Percentiles rank a stretch among this genome's conserved stretches.
phyloP scores from a whole-genome alignment of 2,797 vertebrate genomes.

The Myotis myotis region DNA sequence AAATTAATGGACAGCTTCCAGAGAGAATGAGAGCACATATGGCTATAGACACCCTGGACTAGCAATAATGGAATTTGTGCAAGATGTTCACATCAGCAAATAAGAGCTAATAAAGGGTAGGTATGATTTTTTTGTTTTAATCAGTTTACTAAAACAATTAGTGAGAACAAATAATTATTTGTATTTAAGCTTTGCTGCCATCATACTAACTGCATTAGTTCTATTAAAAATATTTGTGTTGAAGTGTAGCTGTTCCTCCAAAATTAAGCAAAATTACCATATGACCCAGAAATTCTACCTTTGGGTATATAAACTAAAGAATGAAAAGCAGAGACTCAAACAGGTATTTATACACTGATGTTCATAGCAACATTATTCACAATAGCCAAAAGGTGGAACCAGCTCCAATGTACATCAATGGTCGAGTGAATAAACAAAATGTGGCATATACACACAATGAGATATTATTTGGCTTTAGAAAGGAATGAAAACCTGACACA shows the following conservation, averaged over 20 bases:
- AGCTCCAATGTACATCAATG: background rate
- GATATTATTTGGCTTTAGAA: background rate
- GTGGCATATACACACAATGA: background rate
- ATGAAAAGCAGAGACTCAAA: background rate
- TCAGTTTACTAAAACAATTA: background rate
- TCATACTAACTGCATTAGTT: background rate
- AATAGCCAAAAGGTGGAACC: background rate
- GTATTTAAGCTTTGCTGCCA: background rate
- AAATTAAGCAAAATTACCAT: background rate
- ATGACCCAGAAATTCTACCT: background rate
- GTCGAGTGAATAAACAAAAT: background rate
- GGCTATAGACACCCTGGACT: background rate
- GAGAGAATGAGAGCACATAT: background rate
- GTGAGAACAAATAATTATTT: conserved; percentile 32
- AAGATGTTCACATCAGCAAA: background rate
- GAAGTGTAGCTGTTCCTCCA: background rate
- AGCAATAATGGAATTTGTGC: background rate
- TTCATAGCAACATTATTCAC: background rate
- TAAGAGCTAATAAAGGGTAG: background rate
- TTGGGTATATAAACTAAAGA: background rate
- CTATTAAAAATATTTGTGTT: conserved; percentile 1
- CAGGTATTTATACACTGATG: background rate
- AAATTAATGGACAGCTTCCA: conserved; percentile 29
- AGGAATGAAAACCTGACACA: background rate
- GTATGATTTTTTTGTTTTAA: conserved; percentile 8